Percentiles rank a stretch among this genome's conserved stretches.
Conservation (phyloP, 2,797 vertebrate species). For the Glyptemys insculpta region DNA sequence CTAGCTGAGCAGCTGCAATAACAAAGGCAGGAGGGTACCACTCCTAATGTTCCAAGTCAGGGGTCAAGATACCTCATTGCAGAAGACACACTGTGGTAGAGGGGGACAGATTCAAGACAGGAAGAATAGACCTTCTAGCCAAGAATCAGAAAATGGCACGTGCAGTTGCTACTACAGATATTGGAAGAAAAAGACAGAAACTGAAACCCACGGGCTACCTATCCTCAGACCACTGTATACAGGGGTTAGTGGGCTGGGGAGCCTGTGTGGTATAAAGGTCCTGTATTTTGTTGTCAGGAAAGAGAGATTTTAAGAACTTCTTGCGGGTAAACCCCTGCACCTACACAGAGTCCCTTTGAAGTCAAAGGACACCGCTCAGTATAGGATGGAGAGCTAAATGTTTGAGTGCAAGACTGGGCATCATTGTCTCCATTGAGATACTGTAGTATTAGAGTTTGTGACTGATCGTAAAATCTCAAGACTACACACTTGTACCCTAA, state of each 20-base stretch:
- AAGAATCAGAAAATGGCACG: neutral
- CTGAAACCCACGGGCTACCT: neutral
- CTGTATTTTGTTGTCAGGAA: neutral
- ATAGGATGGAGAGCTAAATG: fast-evolving
- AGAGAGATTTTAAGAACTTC: neutral
- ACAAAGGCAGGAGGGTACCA: neutral
- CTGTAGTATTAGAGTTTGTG: fast-evolving
- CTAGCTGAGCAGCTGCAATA: neutral
- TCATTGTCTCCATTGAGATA: neutral
- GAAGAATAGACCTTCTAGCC: neutral
- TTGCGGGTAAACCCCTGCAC: neutral
- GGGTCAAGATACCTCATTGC: neutral
- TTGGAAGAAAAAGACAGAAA: neutral
- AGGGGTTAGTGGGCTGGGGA: neutral
- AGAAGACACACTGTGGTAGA: neutral
- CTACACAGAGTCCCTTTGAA: neutral
- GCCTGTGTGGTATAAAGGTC: neutral
- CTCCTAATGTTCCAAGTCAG: neutral
- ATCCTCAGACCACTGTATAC: neutral
- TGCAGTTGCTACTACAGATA: neutral
- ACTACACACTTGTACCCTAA: neutral
- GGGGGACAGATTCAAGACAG: neutral
- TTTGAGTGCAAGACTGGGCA: neutral
- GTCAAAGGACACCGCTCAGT: neutral
- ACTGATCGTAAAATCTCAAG: neutral